A percentile compares a stretch with the other conserved stretches of the same genome.
Conservation (phyloP, 2,797 vertebrate species). For the Darevskia mixta region DNA sequence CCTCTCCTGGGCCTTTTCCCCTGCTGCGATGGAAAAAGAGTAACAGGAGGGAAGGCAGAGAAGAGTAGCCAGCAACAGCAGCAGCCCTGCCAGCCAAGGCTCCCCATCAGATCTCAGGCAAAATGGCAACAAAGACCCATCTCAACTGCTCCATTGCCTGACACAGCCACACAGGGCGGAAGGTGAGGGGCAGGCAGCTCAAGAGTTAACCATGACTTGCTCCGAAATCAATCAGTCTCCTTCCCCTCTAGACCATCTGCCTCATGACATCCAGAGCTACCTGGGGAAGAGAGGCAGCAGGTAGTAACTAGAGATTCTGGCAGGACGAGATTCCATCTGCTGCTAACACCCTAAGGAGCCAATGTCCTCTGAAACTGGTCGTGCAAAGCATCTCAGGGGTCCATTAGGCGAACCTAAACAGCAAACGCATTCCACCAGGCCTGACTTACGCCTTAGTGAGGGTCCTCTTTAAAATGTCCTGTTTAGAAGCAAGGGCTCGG, state of each 20-base stretch:
- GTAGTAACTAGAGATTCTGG: neutral
- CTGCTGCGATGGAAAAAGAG: no score
- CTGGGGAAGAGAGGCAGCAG: neutral
- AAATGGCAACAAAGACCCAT: neutral
- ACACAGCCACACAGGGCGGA: neutral
- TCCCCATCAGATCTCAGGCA: neutral
- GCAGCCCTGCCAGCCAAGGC: no score
- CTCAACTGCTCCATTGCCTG: neutral
- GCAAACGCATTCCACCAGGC: neutral
- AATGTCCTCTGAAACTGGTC: no score
- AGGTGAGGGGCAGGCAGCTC: neutral
- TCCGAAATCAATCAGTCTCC: conserved; percentile 15
- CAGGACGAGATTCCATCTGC: neutral
- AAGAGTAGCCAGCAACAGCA: no score
- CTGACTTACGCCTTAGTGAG: neutral
- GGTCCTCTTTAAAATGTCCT: neutral
- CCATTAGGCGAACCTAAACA: neutral
- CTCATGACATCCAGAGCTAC: neutral
- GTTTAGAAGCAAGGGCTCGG: no score
- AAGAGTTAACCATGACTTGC: neutral
- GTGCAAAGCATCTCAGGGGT: no score
- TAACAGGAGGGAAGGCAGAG: neutral
- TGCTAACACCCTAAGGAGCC: no score
- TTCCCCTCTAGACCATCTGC: neutral
- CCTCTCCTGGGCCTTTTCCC: accelerated